Conservation (phyloP, 2,113 vertebrate genomes). For the Genyomyrus donnyi region DNA sequence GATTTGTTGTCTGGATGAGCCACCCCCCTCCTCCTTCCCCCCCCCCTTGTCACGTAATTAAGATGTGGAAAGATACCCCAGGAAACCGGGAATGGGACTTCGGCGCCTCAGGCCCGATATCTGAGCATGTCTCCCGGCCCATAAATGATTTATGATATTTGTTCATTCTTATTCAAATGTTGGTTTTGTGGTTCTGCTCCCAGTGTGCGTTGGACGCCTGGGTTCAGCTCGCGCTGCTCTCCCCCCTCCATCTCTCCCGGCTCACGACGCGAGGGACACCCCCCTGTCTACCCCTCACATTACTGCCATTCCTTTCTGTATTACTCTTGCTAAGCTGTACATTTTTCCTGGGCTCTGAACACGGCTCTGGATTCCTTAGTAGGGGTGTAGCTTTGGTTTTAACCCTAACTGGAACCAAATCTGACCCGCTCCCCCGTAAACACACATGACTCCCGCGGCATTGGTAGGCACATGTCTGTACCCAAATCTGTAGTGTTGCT, state of each 20-base stretch:
- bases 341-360: neutral
- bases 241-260: neutral
- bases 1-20: conserved; percentile 16
- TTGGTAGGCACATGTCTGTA: neutral
- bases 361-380: neutral
- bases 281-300: conserved; percentile 1
- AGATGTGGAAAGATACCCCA: conserved; percentile 10
- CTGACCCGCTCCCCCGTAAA: neutral
- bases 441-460: neutral
- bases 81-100: neutral
- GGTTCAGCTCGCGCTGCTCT: neutral
- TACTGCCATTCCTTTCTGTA: neutral
- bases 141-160: conserved; percentile 42
- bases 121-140: conserved; percentile 20
- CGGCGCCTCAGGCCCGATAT: conserved; percentile 27
- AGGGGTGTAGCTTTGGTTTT: neutral
- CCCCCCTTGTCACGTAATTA: conserved; percentile 4
- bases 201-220: neutral
- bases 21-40: neutral
- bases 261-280: conserved; percentile 5
- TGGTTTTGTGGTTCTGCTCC: conserved; percentile 17
- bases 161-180: conserved; percentile 34
- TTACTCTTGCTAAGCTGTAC: neutral
- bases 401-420: neutral
- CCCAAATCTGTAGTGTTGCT: neutral